Evolutionary conservation across 2,888 invertebrate genomes (phyloP).

Genomic region (Dasypogon diadema): DNA sequence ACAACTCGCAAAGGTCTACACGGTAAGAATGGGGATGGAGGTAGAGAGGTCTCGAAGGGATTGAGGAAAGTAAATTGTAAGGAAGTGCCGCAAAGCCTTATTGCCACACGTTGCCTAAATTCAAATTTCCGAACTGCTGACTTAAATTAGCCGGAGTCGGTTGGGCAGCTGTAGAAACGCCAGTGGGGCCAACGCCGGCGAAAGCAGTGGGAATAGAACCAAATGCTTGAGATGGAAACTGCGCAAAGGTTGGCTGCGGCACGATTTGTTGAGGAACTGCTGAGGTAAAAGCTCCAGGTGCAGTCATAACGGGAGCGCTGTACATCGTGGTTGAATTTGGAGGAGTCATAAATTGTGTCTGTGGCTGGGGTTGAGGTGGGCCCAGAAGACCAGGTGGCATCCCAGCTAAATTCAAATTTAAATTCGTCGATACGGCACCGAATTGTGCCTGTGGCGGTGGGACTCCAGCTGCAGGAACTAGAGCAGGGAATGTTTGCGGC

Average conservation of each 20-base stretch:
- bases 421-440: conserved; percentile 58
- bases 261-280: conserved; percentile 55
- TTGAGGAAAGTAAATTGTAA: background rate
- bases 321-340: conserved; percentile 68
- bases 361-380: conserved; percentile 60
- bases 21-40: background rate
- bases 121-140: conserved; percentile 68
- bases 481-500: conserved; percentile 52
- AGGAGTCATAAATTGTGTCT: conserved; percentile 68
- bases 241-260: conserved; percentile 62
- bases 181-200: conserved; percentile 7
- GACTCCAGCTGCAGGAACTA: conserved; percentile 10
- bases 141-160: conserved; percentile 64
- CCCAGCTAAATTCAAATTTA: conserved; percentile 58
- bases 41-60: background rate
- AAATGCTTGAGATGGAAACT: conserved; percentile 62
- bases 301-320: conserved; percentile 68
- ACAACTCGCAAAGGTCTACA: background rate
- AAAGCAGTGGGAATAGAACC: conserved; percentile 38
- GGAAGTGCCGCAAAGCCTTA: conserved; percentile 59
- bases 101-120: conserved; percentile 69
- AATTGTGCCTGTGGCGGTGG: conserved; percentile 55
- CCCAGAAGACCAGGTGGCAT: conserved; percentile 62
- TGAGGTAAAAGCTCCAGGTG: conserved; percentile 67
- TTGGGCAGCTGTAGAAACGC: conserved; percentile 36